Base-by-base conservation (phyloP, 2,888 invertebrate species). In the Callosobruchus maculatus region DNA sequence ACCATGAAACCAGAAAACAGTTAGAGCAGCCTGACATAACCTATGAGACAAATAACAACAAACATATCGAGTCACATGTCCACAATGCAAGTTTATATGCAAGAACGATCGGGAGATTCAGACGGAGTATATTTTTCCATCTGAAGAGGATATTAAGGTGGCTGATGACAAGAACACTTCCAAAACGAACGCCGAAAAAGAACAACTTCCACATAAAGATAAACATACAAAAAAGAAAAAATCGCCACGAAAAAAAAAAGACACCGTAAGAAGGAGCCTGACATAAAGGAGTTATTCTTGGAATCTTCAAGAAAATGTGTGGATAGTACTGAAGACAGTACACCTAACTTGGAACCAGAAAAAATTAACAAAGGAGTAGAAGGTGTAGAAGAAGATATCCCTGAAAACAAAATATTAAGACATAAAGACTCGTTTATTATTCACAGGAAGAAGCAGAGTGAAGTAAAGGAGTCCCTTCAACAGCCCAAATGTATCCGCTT, bases 401-500 rank as follows among this genome's bases (percentile, higher is more conserved):
- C 20, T 22, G 31, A 71, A 71, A 49, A 49, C 13, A 49, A 18
- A 18, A 5, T 49, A 13, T 49, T 49, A 18, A 49, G 49, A 49
- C 49, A 67, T n/a, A 73, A 49, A 13, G 49, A 49, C 18, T 49
- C 49, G 1, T 49, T 49, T 49, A 49, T 49, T 49, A 49, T 49
- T 49, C 49, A 49, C 49, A 49, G 78, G 26, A 84, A 81, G 73
- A 85, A 83, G 71, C 82, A 84, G 75, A 77, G 77, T 3, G 79
- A 80, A 31, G 77, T 80, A 4, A 83, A 81, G 75, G 77, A 80
- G 21, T 78, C 77, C 71, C 81, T 80, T 69, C 83, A 83, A 66
- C 85, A 85, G 76, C 85, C 85, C 0, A 83, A 82, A 75, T 84
- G 81, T 71, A 82, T 85, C 70, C 79, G 81, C 70, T 72, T 84